Evolutionary conservation across 2,113 vertebrate genomes (phyloP), one percentile per base, ranked within the genome.

Genomic region (Oceanodroma tethys): DNA sequence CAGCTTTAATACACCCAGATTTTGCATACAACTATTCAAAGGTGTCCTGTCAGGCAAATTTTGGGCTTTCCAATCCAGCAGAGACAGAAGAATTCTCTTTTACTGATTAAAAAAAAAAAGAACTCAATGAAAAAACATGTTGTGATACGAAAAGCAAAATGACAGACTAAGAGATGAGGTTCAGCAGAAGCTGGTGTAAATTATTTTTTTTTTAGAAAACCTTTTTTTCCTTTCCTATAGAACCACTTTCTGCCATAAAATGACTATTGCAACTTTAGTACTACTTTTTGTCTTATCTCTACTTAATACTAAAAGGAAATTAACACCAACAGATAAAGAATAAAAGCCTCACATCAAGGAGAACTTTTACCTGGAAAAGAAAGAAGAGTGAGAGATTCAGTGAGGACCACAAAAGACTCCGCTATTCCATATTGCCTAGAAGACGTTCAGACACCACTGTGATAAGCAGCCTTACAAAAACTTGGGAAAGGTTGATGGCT

Each of bases 391-490:
- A 93, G 36, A 71, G 40, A 63, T 72, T 63, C 58, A 72, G 0
- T 47, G 62, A 71, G 79, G 81, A 40, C 65, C 91, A 86, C 34
- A 79, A 65, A 90, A 84, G 65, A 47, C 78, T 88, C 63, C 42
- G 8, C 43, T 93, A 19, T 79, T 74, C 59, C 66, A 8, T 26
- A 92, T 90, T 50, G 76, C 70, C 47, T 55, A 59, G 45, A 86
- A 92, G 66, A 83, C 82, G 52, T 60, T 63, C 66, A 73, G 78
- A 82, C 15, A 80, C 91, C 81, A 91, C 94, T 76, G 89, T 59
- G 78, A 96, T 78, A 96, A 95, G 79, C 84, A 86, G 89, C 78
- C 71, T 80, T 18, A 73, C 66, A 94, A 91, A 95, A 96, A 66
- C 66, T 95, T 83, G 62, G 79, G 86, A 67, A 95, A 85, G 70